Evolutionary conservation across 2,888 invertebrate genomes (phyloP).

Genomic region (Pediacus dermestoides): DNA sequence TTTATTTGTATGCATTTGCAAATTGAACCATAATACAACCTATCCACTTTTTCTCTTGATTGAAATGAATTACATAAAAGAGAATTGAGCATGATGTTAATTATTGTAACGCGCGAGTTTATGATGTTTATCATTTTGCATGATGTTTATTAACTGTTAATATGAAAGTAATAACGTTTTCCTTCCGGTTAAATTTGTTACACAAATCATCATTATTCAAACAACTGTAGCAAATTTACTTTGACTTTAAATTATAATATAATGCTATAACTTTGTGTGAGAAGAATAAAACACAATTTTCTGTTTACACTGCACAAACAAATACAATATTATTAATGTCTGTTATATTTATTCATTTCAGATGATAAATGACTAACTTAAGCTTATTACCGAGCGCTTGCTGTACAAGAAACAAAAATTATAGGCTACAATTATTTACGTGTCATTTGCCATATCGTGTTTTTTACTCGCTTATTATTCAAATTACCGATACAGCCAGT

Average conservation of each 20-base stretch:
- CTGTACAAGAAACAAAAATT: too few species aligned
- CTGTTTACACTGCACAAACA: conserved; percentile 11
- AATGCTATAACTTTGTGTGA: conserved; percentile 10
- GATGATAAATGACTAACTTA: conserved; percentile 15
- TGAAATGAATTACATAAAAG: conserved; percentile 4
- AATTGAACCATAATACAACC: too few species aligned
- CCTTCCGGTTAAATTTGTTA: conserved; percentile 24
- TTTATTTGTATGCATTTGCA: too few species aligned
- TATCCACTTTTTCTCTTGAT: not conserved
- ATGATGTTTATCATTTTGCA: conserved; percentile 18
- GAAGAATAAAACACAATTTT: conserved; percentile 9
- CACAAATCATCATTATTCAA: conserved; percentile 23
- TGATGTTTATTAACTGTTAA: conserved; percentile 24
- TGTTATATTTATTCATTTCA: conserved; percentile 8
- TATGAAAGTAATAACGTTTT: conserved; percentile 25
- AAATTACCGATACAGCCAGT: too few species aligned
- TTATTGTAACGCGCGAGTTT: conserved; percentile 9
- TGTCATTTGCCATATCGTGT: too few species aligned
- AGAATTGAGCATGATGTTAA: conserved; percentile 6
- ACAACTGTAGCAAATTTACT: conserved; percentile 23
- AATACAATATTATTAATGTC: conserved; percentile 13
- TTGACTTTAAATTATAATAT: conserved; percentile 8
- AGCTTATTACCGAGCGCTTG: too few species aligned
- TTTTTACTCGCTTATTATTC: too few species aligned
- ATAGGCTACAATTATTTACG: too few species aligned